phyloP scores from a whole-genome alignment of 2,797 vertebrate species.

The Smutsia gigantea region DNA sequence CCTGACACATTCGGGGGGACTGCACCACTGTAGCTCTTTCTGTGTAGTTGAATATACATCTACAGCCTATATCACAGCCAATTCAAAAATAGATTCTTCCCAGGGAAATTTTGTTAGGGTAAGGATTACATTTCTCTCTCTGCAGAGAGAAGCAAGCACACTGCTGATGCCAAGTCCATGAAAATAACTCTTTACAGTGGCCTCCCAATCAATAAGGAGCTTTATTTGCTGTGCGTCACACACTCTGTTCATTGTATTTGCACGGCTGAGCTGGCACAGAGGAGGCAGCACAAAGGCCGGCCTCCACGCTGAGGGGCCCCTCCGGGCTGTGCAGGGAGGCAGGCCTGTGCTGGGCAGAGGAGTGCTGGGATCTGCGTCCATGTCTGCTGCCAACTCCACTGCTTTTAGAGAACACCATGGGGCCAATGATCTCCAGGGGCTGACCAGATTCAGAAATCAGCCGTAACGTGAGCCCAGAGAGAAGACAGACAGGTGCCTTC shows the following conservation, averaged over 20 bases:
- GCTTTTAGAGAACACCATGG: background rate
- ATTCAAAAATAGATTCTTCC: slow-evolving; percentile 28
- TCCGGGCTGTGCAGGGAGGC: background rate
- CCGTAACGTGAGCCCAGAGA: background rate
- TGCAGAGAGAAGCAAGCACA: background rate
- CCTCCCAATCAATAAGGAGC: slow-evolving; percentile 58
- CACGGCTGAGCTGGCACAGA: slow-evolving; percentile 6
- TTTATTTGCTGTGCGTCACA: slow-evolving; percentile 53
- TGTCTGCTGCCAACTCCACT: background rate
- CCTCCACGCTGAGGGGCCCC: background rate
- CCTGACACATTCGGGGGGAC: background rate
- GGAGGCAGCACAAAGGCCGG: slow-evolving; percentile 20
- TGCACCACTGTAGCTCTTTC: background rate
- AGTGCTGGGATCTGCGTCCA: background rate
- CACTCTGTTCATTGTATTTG: slow-evolving; percentile 67
- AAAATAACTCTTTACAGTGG: slow-evolving; percentile 47
- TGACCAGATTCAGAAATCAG: background rate
- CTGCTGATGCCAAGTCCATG: background rate
- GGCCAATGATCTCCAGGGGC: background rate
- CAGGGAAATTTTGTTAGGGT: background rate
- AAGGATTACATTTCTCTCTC: background rate
- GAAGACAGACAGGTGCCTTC: background rate
- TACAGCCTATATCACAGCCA: background rate
- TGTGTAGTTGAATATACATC: background rate
- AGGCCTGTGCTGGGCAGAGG: background rate